phyloP scores from a whole-genome alignment of 2,888 invertebrate genomes.

The Apomyelois bistriatella region DNA sequence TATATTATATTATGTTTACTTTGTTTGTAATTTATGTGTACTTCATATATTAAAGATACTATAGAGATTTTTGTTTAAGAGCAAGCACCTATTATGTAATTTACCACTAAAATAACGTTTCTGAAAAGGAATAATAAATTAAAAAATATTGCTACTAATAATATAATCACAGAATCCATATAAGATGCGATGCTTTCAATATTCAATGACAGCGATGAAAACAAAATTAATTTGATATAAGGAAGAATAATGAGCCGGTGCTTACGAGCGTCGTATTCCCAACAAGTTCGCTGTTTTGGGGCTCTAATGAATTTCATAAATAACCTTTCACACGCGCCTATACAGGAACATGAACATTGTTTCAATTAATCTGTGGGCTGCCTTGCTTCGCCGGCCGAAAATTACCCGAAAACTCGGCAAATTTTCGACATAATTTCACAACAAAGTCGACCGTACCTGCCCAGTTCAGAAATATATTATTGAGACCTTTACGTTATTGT shows the following conservation, averaged over 20 bases:
- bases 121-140: background rate
- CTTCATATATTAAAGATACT: too few relatives aligned
- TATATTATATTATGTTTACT: too few relatives aligned
- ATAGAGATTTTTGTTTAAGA: too few relatives aligned
- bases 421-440: constrained; percentile 12
- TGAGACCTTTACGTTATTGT: background rate
- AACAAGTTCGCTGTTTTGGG: constrained; percentile 2
- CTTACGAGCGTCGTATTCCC: background rate
- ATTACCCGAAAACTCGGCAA: constrained; percentile 7
- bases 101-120: background rate
- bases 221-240: constrained; percentile 11
- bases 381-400: constrained; percentile 12
- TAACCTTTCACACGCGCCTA: constrained; percentile 15
- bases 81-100: too few relatives aligned
- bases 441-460: constrained; percentile 6
- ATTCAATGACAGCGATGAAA: constrained; percentile 1
- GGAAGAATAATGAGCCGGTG: constrained; percentile 7
- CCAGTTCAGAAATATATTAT: constrained; percentile 4
- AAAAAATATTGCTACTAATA: background rate
- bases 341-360: constrained; percentile 16
- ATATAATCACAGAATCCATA: background rate
- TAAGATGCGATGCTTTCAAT: background rate
- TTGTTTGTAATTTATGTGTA: too few relatives aligned
- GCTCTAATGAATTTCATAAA: constrained; percentile 15
- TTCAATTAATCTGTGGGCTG: constrained; percentile 19